Conservation (phyloP, 2,113 vertebrate genomes). For the Ovibos moschatus region DNA sequence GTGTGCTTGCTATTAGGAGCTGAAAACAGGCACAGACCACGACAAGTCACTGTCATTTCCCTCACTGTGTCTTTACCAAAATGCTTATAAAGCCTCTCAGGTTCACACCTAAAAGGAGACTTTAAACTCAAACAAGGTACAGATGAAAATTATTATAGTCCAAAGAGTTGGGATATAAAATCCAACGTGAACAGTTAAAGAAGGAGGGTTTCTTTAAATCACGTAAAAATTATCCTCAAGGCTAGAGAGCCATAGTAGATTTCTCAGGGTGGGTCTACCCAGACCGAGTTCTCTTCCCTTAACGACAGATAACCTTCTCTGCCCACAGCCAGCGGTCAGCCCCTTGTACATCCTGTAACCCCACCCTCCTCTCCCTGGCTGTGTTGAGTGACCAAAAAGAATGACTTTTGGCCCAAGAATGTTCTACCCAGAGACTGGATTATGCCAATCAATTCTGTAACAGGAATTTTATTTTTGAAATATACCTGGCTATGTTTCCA, state of each 20-base stretch:
- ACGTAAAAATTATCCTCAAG: background rate
- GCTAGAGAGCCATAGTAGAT: background rate
- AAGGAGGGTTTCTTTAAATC: background rate
- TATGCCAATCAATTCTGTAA: background rate
- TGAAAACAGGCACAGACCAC: background rate
- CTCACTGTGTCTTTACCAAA: background rate
- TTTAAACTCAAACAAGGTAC: constrained; percentile 4
- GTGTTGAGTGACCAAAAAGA: too few relatives aligned
- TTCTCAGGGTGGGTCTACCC: background rate
- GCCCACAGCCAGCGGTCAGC: background rate
- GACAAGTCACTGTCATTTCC: background rate
- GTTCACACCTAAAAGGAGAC: background rate
- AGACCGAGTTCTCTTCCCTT: background rate
- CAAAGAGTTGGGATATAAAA: background rate
- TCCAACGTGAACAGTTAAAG: background rate
- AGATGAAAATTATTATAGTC: background rate
- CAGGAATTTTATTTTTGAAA: background rate
- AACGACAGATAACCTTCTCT: background rate
- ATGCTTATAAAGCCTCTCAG: background rate
- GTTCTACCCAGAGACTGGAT: background rate
- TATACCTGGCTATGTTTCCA: background rate
- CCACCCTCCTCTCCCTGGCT: background rate
- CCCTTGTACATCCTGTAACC: too few relatives aligned
- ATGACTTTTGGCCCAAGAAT: background rate
- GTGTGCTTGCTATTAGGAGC: background rate